phyloP scores from a whole-genome alignment of 2,113 vertebrate species.

The Acinonyx jubatus region DNA sequence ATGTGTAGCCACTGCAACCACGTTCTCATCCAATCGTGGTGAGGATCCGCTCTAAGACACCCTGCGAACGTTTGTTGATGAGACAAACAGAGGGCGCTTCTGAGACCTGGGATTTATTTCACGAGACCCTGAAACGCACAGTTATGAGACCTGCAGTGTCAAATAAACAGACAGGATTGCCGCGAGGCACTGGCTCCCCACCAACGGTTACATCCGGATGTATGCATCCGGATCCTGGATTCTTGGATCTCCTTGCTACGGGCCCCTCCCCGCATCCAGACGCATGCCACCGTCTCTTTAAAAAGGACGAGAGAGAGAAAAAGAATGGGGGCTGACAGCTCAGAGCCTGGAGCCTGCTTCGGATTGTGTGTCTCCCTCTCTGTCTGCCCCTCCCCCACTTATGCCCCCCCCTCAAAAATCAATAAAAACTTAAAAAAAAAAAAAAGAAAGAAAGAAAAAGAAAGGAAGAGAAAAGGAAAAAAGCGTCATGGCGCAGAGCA shows the following conservation, averaged over 20 bases:
- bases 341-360: too few relatives aligned
- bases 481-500: neutral
- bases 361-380: too few relatives aligned
- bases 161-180: neutral
- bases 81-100: neutral
- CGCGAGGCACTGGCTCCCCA: neutral
- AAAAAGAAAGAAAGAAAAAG: neutral
- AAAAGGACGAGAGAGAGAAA: neutral
- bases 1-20: neutral
- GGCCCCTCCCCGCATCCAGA: neutral
- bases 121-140: neutral
- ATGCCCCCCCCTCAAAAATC: too few relatives aligned
- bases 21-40: neutral
- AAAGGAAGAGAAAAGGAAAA: neutral
- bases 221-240: too few relatives aligned
- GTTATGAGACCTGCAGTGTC: neutral
- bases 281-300: neutral
- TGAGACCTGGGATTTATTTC: neutral
- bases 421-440: neutral
- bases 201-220: accelerated
- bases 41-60: neutral
- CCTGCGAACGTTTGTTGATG: neutral
- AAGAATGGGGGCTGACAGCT: too few relatives aligned
- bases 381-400: too few relatives aligned
- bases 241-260: neutral